A percentile compares a stretch with the other conserved stretches of the same genome.
These are phyloP conservation scores for Xiphydria camelus DNA, from an alignment of 2,888 invertebrate species.

Conservation along the genomic window DNA sequence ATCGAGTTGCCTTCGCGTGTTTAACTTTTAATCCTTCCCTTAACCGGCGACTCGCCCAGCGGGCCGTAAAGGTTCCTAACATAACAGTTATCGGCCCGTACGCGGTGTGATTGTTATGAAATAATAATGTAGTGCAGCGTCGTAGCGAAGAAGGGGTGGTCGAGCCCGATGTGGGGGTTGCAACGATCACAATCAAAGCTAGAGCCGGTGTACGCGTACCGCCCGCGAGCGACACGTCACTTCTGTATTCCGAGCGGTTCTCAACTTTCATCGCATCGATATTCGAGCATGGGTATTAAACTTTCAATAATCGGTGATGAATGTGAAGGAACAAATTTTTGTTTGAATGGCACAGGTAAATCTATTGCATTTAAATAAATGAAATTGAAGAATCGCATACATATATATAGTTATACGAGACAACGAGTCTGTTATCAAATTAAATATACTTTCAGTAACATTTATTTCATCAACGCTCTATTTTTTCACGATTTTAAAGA, in stretches of 20 bases:
- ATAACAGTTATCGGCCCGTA: constrained; percentile 42
- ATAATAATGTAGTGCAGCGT: constrained; percentile 41
- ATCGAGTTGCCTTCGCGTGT: no score
- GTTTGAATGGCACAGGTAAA: no score
- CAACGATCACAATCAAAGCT: constrained; percentile 47
- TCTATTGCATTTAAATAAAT: no score
- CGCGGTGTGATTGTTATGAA: constrained; percentile 46
- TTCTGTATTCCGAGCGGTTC: constrained; percentile 42
- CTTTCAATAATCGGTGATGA: no score
- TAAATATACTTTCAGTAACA: not conserved
- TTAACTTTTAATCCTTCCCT: no score
- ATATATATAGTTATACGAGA: no score
- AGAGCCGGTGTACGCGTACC: constrained; percentile 32
- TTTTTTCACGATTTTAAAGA: not conserved
- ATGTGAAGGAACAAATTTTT: no score
- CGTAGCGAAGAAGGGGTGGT: constrained; percentile 24
- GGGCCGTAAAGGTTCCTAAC: no score
- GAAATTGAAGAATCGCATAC: no score
- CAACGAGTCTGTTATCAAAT: no score
- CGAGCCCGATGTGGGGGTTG: constrained; percentile 30
- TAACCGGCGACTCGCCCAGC: no score
- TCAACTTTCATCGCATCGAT: constrained; percentile 29
- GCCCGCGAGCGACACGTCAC: constrained; percentile 40
- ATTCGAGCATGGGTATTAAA: no score
- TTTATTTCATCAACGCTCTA: not conserved